Evolutionary conservation across 1,140 invertebrate genomes (phyloP).

Genomic region (Ceratitis capitata): DNA sequence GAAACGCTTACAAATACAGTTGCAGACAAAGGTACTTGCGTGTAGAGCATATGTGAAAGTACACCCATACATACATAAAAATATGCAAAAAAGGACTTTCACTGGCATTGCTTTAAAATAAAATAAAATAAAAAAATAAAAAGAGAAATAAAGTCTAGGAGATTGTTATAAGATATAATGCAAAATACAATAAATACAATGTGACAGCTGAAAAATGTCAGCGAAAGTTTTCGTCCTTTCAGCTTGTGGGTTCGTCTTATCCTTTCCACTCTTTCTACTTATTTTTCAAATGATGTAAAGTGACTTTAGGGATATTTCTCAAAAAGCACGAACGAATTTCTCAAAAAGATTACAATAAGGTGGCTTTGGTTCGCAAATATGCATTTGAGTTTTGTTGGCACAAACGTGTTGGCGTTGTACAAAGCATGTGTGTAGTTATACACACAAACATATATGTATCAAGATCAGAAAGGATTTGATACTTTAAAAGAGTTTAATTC

Average conservation of each 20-base stretch:
- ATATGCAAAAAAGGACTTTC: not conserved
- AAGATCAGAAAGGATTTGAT: not conserved
- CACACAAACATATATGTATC: too few species aligned
- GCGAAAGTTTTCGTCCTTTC: not conserved
- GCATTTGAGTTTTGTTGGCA: not conserved
- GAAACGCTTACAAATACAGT: not conserved
- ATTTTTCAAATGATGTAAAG: not conserved
- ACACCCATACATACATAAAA: not conserved
- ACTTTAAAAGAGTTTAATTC: not conserved
- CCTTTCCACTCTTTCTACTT: not conserved
- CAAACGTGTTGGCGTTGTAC: not conserved
- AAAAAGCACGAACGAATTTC: not conserved
- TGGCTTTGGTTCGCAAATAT: not conserved
- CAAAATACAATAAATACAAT: not conserved
- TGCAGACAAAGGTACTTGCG: not conserved
- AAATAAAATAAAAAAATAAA: not conserved
- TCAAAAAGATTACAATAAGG: not conserved
- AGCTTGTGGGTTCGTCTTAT: not conserved
- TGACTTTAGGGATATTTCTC: conserved; percentile 9
- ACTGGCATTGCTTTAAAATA: not conserved
- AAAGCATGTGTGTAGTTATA: not conserved
- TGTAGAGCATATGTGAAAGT: not conserved
- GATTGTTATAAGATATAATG: not conserved
- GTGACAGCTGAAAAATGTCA: not conserved
- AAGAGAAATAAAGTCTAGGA: not conserved